These are phyloP conservation scores for Dendropsophus ebraccatus DNA, from an alignment of 2,113 vertebrate species.

Conservation along the genomic window DNA sequence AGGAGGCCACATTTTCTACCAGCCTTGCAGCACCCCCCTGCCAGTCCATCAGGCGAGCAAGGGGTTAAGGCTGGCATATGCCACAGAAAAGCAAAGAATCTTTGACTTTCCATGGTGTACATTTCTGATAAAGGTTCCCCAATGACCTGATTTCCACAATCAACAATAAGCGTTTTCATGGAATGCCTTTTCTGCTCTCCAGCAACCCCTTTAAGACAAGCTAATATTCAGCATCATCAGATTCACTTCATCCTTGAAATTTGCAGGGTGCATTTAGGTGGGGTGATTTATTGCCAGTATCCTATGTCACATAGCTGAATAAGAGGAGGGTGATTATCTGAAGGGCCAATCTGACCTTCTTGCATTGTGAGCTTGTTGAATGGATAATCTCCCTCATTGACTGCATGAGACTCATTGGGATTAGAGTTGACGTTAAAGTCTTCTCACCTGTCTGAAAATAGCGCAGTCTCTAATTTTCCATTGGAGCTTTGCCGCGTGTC, in stretches of 20 bases:
- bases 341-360: slow-evolving; percentile 32
- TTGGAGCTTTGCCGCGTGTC: slow-evolving; percentile 13
- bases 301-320: slow-evolving; percentile 4
- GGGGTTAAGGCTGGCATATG: too few relatives aligned
- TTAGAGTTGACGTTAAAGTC: slow-evolving; percentile 50
- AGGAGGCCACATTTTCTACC: too few relatives aligned
- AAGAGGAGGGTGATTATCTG: not conserved
- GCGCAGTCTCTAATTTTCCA: slow-evolving; percentile 36
- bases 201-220: not conserved
- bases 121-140: too few relatives aligned
- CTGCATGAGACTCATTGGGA: not conserved
- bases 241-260: not conserved
- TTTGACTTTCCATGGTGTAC: too few relatives aligned
- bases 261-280: not conserved
- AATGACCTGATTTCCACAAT: too few relatives aligned
- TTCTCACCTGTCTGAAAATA: slow-evolving; percentile 51
- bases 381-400: slow-evolving; percentile 39
- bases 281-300: not conserved
- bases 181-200: too few relatives aligned
- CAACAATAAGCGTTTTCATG: too few relatives aligned
- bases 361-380: not conserved
- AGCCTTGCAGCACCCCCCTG: too few relatives aligned
- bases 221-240: not conserved
- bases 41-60: too few relatives aligned
- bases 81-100: too few relatives aligned